These are phyloP conservation scores for Rhaphigaster nebulosa DNA, from an alignment of 2,888 invertebrate genomes.

Conservation along the genomic window DNA sequence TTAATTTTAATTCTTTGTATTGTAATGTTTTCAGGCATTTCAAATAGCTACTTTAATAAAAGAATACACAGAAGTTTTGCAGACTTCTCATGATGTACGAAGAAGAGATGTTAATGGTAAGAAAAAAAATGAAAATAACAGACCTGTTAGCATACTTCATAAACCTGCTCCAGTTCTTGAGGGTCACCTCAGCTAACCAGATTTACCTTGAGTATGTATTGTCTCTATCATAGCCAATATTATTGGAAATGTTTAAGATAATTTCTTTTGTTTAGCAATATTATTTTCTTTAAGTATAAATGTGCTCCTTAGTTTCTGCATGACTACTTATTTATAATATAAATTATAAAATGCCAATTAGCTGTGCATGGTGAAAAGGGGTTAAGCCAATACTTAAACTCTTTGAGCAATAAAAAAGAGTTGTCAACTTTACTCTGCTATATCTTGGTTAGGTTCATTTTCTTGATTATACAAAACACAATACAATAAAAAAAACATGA, in stretches of 20 bases:
- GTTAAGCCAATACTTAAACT: no score
- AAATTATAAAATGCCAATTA: no score
- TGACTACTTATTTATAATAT: background rate
- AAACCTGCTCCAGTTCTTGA: slow-evolving; percentile 74
- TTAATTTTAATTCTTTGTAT: background rate
- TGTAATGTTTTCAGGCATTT: slow-evolving; percentile 78
- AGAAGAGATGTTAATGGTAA: slow-evolving; percentile 66
- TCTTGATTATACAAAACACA: no score
- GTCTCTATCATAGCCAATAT: background rate
- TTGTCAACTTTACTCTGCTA: no score
- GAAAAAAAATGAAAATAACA: slow-evolving; percentile 66
- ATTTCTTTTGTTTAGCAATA: background rate
- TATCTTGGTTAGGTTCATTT: no score
- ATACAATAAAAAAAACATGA: no score
- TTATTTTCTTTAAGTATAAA: background rate
- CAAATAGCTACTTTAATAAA: slow-evolving; percentile 93
- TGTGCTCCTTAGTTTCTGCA: background rate
- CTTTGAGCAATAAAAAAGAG: no score
- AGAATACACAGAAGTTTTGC: slow-evolving; percentile 84
- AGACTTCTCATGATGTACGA: slow-evolving; percentile 68
- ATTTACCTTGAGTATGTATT: background rate
- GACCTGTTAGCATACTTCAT: slow-evolving; percentile 72
- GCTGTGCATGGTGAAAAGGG: no score
- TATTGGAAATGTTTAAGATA: background rate
- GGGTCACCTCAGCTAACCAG: slow-evolving; percentile 67